Conservation (phyloP, 2,113 vertebrate species). For the Glaucomys volans region DNA sequence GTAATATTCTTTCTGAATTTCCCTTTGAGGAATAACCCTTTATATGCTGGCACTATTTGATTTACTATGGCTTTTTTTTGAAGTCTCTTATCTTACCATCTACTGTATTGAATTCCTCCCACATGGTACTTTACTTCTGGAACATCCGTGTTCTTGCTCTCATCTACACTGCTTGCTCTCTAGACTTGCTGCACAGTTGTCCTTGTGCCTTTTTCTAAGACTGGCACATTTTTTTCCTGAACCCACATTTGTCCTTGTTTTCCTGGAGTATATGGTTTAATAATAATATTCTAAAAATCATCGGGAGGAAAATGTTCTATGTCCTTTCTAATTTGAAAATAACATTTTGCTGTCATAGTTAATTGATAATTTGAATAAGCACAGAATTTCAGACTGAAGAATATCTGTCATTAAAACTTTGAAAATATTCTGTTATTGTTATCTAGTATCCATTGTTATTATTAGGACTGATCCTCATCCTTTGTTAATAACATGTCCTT, state of each 20-base stretch:
- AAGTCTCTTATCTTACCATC: neutral
- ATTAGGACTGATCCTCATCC: neutral
- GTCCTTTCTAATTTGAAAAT: constrained; percentile 5
- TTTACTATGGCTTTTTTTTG: neutral
- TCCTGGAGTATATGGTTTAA: neutral
- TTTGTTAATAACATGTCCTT: neutral
- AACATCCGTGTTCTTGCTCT: neutral
- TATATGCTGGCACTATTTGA: neutral
- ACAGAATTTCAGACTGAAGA: neutral
- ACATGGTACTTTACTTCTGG: neutral
- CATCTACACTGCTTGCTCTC: neutral
- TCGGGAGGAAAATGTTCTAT: neutral
- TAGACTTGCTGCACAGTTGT: neutral
- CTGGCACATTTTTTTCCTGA: neutral
- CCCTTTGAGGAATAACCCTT: neutral
- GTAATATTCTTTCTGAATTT: neutral
- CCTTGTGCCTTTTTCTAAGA: neutral
- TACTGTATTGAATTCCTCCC: neutral
- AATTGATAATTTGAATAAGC: neutral
- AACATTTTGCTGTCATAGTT: neutral
- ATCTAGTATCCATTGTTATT: neutral
- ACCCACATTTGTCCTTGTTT: neutral
- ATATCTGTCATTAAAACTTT: neutral
- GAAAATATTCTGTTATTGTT: neutral
- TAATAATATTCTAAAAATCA: constrained; percentile 12